Conservation (phyloP, 2,888 invertebrate genomes). For the Phasia obesa region DNA sequence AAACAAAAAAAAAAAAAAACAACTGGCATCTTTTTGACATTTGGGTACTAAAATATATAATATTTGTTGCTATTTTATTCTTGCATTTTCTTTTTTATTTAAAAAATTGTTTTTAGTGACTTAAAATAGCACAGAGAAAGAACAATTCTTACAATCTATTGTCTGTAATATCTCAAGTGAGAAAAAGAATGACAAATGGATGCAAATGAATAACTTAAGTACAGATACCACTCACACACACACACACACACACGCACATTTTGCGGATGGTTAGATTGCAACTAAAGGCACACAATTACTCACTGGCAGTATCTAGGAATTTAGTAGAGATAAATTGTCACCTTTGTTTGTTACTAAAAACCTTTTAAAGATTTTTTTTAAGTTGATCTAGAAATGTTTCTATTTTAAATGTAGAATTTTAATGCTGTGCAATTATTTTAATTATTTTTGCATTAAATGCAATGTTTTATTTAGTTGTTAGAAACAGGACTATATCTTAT, state of each 20-base stretch:
- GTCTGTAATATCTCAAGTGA: conserved; percentile 56
- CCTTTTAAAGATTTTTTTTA: neutral
- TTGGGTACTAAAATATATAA: neutral
- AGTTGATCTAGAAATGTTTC: too few relatives aligned
- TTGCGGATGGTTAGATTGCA: neutral
- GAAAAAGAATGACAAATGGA: conserved; percentile 20
- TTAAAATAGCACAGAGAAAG: conserved; percentile 32
- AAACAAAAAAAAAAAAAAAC: too few relatives aligned
- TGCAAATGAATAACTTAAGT: conserved; percentile 36
- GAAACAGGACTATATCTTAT: too few relatives aligned
- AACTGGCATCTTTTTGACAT: neutral
- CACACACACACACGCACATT: conserved; percentile 17
- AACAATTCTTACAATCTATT: conserved; percentile 36
- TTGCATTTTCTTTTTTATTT: conserved; percentile 9
- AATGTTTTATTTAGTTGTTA: too few relatives aligned
- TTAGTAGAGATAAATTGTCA: conserved; percentile 16
- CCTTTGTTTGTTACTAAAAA: conserved; percentile 4
- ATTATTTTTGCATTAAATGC: too few relatives aligned
- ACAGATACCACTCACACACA: conserved; percentile 10
- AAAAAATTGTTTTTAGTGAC: conserved; percentile 16
- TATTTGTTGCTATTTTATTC: conserved; percentile 2
- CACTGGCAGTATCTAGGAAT: conserved; percentile 32
- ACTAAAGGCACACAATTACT: conserved; percentile 20
- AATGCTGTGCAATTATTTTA: too few relatives aligned
- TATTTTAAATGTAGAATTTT: too few relatives aligned